phyloP scores from a whole-genome alignment of 2,797 vertebrate species.

The Neomorphus geoffroyi region DNA sequence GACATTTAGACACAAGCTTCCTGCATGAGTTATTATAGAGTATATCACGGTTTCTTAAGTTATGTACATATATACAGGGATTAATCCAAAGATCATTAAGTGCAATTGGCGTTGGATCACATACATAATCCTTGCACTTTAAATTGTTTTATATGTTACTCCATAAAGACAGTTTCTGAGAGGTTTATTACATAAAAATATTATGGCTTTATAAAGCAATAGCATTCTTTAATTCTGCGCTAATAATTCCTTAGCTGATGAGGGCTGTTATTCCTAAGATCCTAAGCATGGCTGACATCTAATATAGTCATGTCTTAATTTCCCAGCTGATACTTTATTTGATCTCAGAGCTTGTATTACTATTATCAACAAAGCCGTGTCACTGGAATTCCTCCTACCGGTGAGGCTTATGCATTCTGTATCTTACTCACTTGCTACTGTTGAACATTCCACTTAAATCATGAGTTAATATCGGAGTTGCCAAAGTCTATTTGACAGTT shows the following conservation, averaged over 20 bases:
- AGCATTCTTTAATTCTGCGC: background rate
- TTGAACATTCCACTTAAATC: background rate
- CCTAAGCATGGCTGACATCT: background rate
- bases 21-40: background rate
- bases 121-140: background rate
- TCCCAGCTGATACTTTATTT: background rate
- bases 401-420: background rate
- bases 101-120: background rate
- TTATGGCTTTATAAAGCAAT: background rate
- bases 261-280: background rate
- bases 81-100: background rate
- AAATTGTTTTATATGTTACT: background rate
- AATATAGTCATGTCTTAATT: background rate
- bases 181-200: background rate
- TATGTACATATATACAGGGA: background rate
- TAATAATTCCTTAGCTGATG: background rate
- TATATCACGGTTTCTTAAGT: background rate
- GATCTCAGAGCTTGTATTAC: background rate
- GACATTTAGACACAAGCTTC: background rate
- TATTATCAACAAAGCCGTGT: background rate
- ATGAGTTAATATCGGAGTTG: background rate
- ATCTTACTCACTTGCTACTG: background rate
- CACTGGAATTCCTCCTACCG: background rate
- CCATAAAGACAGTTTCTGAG: background rate
- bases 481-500: constrained; percentile 23